Evolutionary conservation across 2,888 invertebrate genomes (phyloP).

Genomic region (Dryobota labecula): DNA sequence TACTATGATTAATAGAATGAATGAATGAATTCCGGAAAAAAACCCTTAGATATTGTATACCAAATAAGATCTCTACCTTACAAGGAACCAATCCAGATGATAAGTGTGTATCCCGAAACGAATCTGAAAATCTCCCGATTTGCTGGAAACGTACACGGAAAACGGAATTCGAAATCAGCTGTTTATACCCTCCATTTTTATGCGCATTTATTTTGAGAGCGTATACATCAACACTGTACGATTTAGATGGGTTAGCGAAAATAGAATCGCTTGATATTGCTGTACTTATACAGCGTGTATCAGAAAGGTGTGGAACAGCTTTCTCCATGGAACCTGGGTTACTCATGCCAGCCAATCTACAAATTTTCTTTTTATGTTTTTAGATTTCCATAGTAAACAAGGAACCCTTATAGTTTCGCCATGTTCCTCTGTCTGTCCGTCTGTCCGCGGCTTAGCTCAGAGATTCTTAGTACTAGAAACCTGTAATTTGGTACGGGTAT

Average conservation of each 20-base stretch:
- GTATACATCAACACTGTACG: constrained; percentile 27
- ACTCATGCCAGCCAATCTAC: not conserved
- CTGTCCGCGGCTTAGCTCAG: too few species aligned
- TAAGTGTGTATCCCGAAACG: constrained; percentile 43
- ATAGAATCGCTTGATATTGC: constrained; percentile 14
- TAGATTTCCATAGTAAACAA: too few species aligned
- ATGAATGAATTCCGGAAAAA: not conserved
- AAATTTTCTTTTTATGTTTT: not conserved
- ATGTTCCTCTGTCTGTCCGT: too few species aligned
- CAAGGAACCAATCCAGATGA: constrained; percentile 40
- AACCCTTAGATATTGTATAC: not conserved
- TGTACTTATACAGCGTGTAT: not conserved
- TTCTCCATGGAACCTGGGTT: too few species aligned
- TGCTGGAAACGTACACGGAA: constrained; percentile 36
- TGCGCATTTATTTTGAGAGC: constrained; percentile 53
- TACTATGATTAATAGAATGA: too few species aligned
- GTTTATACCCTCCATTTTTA: constrained; percentile 43
- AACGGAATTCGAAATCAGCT: constrained; percentile 53
- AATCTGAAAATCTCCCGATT: constrained; percentile 49
- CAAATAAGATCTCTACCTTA: constrained; percentile 19
- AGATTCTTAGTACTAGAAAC: too few species aligned
- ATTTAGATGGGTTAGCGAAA: constrained; percentile 31
- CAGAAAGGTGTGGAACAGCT: not conserved
- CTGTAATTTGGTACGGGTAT: too few species aligned
- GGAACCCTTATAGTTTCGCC: too few species aligned